These are phyloP conservation scores for Sebastes minor DNA, from an alignment of 2,797 vertebrate genomes.

Conservation along the genomic window DNA sequence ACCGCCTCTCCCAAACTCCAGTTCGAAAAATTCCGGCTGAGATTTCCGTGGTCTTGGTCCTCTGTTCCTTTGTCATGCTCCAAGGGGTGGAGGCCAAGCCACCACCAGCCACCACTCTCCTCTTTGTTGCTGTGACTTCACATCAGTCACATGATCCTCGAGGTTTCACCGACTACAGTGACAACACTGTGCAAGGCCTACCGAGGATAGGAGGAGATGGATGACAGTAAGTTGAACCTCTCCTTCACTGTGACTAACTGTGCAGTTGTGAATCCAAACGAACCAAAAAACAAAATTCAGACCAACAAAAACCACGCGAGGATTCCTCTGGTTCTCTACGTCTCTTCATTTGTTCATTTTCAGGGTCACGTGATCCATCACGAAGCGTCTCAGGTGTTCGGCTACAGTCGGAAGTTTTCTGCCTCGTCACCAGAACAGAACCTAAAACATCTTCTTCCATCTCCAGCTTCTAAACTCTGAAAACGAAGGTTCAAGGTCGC, in stretches of 20 bases:
- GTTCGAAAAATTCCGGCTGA: too few species aligned
- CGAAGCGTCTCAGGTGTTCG: neutral
- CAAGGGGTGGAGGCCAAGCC: too few species aligned
- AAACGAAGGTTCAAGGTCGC: neutral
- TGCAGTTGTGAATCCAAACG: neutral
- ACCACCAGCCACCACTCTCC: too few species aligned
- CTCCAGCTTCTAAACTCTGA: neutral
- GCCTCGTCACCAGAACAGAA: neutral
- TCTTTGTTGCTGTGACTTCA: too few species aligned
- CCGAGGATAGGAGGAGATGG: neutral
- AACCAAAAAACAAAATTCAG: neutral
- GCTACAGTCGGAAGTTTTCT: neutral
- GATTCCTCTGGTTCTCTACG: neutral
- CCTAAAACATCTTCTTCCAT: neutral
- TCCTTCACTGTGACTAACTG: neutral
- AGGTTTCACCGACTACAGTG: neutral
- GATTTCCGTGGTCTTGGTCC: neutral
- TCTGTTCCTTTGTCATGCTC: neutral
- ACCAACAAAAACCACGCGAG: neutral
- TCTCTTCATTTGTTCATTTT: neutral
- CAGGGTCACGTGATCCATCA: neutral
- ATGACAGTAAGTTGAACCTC: neutral
- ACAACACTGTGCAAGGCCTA: neutral
- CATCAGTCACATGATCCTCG: neutral
- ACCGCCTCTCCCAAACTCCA: neutral